These are phyloP conservation scores for Parazoanthus atlanticus DNA, from an alignment of 92 coral and sea anemone genomes.

Conservation along the genomic window DNA sequence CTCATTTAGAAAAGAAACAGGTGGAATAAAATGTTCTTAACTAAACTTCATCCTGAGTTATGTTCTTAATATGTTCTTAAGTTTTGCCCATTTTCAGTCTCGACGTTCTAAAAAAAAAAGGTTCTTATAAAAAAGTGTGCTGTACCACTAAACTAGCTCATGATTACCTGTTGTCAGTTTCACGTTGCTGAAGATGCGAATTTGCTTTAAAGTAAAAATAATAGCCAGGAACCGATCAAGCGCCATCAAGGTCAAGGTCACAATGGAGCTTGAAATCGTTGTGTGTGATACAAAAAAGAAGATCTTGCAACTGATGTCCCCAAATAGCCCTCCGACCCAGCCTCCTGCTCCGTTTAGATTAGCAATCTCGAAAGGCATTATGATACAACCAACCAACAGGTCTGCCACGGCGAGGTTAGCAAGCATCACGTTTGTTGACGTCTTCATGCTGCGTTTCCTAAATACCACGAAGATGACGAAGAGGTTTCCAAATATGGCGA, in stretches of 20 bases:
- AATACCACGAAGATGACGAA: conserved; percentile 41
- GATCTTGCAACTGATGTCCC: conserved; percentile 28
- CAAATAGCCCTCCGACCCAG: conserved; percentile 28
- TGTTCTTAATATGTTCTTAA: no score
- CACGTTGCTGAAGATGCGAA: conserved; percentile 27
- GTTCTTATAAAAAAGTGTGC: no score
- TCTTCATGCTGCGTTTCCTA: conserved; percentile 30
- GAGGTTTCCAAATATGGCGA: conserved; percentile 36
- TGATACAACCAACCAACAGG: not conserved
- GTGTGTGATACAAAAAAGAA: conserved; percentile 33
- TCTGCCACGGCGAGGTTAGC: conserved; percentile 35
- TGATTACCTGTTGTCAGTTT: conserved; percentile 28
- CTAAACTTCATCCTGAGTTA: no score
- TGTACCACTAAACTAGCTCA: no score
- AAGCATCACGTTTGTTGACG: conserved; percentile 35
- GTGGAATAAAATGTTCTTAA: no score
- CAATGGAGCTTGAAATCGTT: conserved; percentile 40
- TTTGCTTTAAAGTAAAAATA: conserved; percentile 28
- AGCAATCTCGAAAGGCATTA: conserved; percentile 38
- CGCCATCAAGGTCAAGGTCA: conserved; percentile 36
- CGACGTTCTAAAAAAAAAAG: no score
- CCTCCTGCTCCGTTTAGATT: not conserved
- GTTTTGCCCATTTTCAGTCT: no score
- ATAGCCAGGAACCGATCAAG: conserved; percentile 36
- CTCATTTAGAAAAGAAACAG: no score